phyloP scores from a whole-genome alignment of 2,888 invertebrate genomes.

The Phalera bucephala region DNA sequence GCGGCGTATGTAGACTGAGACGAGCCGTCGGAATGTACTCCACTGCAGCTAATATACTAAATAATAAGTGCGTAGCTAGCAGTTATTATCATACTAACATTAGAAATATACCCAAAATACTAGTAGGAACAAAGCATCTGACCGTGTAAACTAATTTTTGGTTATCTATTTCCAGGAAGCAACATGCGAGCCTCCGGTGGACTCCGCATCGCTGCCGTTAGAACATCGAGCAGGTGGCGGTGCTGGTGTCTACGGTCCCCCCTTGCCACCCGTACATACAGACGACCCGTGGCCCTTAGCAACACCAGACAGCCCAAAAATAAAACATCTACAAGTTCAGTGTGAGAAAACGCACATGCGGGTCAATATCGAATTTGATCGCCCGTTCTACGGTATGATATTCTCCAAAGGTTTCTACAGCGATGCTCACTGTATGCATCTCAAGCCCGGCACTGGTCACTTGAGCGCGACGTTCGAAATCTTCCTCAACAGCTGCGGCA shows the following conservation, averaged over 20 bases:
- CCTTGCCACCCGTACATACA: conserved; percentile 81
- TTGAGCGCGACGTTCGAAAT: conserved; percentile 96
- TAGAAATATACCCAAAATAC: too few relatives aligned
- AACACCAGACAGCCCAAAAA: conserved; percentile 95
- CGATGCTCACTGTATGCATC: conserved; percentile 94
- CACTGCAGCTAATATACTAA: conserved; percentile 22
- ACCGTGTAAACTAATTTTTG: too few relatives aligned
- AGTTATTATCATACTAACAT: too few relatives aligned
- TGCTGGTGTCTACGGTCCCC: conserved; percentile 89
- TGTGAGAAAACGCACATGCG: conserved; percentile 98
- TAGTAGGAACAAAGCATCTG: too few relatives aligned
- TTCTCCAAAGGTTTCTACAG: conserved; percentile 97
- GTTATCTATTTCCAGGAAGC: conserved; percentile 84
- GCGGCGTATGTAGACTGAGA: conserved; percentile 72
- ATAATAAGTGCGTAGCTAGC: too few relatives aligned
- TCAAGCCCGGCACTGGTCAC: conserved; percentile 95
- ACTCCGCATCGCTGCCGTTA: conserved; percentile 91
- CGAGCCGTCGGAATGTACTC: conserved; percentile 60
- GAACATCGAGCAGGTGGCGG: conserved; percentile 89
- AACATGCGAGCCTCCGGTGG: conserved; percentile 90
- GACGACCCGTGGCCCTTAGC: conserved; percentile 96
- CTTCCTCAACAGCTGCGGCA: conserved; percentile 95
- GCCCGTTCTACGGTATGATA: conserved; percentile 97
- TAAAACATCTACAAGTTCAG: conserved; percentile 96
- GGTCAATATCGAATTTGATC: conserved; percentile 96